Evolutionary conservation across 2,113 vertebrate genomes (phyloP).

Genomic region (Pollachius pollachius): DNA sequence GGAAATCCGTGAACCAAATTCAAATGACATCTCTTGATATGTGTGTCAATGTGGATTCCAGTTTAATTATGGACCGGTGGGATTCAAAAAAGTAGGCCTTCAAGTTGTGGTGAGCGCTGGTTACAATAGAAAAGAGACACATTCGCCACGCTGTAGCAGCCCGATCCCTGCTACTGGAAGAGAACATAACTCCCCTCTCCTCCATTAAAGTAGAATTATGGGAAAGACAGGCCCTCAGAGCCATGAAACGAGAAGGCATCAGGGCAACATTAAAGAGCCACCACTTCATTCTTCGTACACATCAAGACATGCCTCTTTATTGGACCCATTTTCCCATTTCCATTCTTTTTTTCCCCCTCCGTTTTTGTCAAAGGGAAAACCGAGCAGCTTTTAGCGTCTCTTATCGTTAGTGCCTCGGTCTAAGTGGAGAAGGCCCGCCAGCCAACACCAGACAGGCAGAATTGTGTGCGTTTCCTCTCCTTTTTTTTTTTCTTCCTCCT

Average conservation of each 20-base stretch:
- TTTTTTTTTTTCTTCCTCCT: slow-evolving; percentile 23
- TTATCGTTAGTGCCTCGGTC: slow-evolving; percentile 37
- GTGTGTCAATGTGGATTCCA: too few relatives aligned
- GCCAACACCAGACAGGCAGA: slow-evolving; percentile 48
- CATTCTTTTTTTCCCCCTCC: neutral
- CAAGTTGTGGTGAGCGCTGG: neutral
- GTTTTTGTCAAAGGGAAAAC: slow-evolving; percentile 14
- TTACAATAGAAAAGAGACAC: slow-evolving; percentile 18
- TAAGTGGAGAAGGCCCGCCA: slow-evolving; percentile 29
- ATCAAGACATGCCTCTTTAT: neutral
- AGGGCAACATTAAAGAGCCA: slow-evolving; percentile 28
- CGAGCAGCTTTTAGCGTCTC: slow-evolving; percentile 47
- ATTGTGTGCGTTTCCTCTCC: slow-evolving; percentile 45
- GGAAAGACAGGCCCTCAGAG: neutral
- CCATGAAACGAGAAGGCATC: slow-evolving; percentile 11
- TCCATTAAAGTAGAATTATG: slow-evolving; percentile 16
- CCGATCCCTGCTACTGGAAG: slow-evolving; percentile 17
- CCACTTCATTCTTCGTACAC: neutral
- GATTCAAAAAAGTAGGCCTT: too few relatives aligned
- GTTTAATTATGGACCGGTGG: too few relatives aligned
- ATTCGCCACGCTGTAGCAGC: slow-evolving; percentile 21
- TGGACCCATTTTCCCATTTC: slow-evolving; percentile 7
- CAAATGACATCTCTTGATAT: too few relatives aligned
- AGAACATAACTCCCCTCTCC: slow-evolving; percentile 16
- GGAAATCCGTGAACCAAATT: neutral